Base-by-base conservation (phyloP, 2,113 vertebrate species). In the Chrysemys picta region DNA sequence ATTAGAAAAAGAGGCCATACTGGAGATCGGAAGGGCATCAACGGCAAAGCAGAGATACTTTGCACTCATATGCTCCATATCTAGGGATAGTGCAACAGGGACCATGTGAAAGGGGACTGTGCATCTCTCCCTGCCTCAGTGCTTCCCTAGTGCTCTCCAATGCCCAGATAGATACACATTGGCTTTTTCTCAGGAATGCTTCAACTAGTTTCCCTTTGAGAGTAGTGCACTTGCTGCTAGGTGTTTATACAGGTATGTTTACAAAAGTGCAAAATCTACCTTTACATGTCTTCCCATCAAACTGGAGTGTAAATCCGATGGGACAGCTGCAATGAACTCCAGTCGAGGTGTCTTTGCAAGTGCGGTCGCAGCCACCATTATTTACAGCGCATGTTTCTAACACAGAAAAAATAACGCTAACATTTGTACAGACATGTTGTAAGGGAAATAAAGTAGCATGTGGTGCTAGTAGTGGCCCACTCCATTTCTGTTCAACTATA, bases 281-380 rank as follows among this genome's bases (percentile, higher is more conserved):
- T 99, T 99, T 99, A 97, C 99, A 99, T 0, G 99, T 99, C 97
- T 99, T 99, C 88, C 98, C 99, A 95, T 99, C 99, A 25, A 99
- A 97, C 98, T 99, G 99, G 92, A 99, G 98, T 0, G 98, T 99
- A 97, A 99, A 99, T 87, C 99, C 99, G 0, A 99, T 94, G 0
- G 99, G 99, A 96, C 99, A 99, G 96, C 99, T 99, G 97, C 99
- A 99, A 97, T 99, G 99, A 80, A 99, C 99, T 1, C 99, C 99
- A 0, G 99, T 99, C 0, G 99, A 99, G 25, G 99, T 99, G 96
- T 99, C 99, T 94, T 99, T 99, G 89, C 99, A 99, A 10, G 99
- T 99, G 80, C 99, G 99, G 97, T 99, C 99, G 29, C 99, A 99
- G 92, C 99, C 99, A 0, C 99, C 99, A 2, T 99, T 99, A 97